Conservation (phyloP, 2,113 vertebrate species). For the Odocoileus hemionus region DNA sequence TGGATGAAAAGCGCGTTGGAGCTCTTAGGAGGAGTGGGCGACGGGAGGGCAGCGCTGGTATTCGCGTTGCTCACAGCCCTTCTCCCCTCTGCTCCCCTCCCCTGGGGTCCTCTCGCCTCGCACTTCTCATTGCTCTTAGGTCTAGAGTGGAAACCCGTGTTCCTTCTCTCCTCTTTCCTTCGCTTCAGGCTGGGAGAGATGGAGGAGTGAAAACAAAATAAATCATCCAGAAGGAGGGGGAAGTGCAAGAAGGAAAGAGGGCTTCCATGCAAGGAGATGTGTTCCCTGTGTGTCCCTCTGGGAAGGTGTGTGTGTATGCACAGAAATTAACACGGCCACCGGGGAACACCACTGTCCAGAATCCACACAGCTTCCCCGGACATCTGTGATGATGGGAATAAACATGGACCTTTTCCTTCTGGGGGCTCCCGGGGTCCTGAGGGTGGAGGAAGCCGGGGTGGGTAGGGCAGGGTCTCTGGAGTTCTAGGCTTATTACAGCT, state of each 20-base stretch:
- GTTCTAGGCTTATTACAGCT: background rate
- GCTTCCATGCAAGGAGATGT: background rate
- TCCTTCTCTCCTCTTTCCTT: slow-evolving; percentile 72
- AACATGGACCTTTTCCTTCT: background rate
- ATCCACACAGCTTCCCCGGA: background rate
- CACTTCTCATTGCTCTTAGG: slow-evolving; percentile 39
- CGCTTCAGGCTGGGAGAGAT: background rate
- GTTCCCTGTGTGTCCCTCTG: background rate
- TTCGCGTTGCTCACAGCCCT: background rate
- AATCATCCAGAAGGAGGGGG: background rate
- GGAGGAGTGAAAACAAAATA: slow-evolving; percentile 57
- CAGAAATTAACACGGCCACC: fast-evolving
- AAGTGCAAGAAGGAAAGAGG: background rate
- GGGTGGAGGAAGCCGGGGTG: background rate
- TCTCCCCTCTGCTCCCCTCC: background rate
- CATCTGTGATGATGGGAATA: background rate
- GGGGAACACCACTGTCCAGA: background rate
- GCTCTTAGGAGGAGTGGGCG: background rate
- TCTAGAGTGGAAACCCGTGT: slow-evolving; percentile 12
- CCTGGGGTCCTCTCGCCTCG: background rate
- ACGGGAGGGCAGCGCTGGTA: background rate
- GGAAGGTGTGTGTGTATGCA: fast-evolving
- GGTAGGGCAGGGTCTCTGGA: background rate
- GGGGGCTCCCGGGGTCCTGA: fast-evolving
- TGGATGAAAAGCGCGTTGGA: background rate